Evolutionary conservation across 1,140 invertebrate species (phyloP).

Genomic region (Chironomus striatipennis): DNA sequence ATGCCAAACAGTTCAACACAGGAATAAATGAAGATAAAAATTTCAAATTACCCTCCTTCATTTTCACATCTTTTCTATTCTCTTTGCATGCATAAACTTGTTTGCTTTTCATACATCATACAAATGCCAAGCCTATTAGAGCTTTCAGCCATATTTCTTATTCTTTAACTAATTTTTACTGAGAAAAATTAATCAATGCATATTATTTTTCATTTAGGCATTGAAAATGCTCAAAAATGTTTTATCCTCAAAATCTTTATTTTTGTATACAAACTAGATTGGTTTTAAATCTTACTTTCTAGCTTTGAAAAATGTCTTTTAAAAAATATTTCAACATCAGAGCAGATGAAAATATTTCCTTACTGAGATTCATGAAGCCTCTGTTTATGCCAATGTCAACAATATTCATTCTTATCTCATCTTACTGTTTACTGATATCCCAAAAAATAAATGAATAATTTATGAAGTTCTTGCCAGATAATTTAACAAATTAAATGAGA

Average conservation of each 20-base stretch:
- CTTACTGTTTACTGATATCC: neutral
- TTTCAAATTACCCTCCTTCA: too few species aligned
- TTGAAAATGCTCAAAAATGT: too few species aligned
- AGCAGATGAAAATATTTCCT: too few species aligned
- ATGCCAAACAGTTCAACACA: neutral
- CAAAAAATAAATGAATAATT: neutral
- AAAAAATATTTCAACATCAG: neutral
- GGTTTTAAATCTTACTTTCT: neutral
- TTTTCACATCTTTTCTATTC: too few species aligned
- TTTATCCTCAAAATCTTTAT: neutral
- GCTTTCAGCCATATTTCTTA: too few species aligned
- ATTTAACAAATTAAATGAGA: conserved; percentile 15
- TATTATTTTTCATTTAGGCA: too few species aligned
- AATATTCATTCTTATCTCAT: neutral
- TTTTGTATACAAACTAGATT: neutral
- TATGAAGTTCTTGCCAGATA: conserved; percentile 12
- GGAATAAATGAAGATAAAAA: too few species aligned
- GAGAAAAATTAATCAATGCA: too few species aligned
- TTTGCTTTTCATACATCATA: too few species aligned
- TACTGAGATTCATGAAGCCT: neutral
- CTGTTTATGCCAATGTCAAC: neutral
- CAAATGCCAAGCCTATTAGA: too few species aligned
- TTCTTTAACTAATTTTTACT: too few species aligned
- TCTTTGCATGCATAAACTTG: too few species aligned
- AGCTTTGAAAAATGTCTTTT: neutral